Conservation (phyloP, 2,888 invertebrate genomes). For the Nebria brevicollis region DNA sequence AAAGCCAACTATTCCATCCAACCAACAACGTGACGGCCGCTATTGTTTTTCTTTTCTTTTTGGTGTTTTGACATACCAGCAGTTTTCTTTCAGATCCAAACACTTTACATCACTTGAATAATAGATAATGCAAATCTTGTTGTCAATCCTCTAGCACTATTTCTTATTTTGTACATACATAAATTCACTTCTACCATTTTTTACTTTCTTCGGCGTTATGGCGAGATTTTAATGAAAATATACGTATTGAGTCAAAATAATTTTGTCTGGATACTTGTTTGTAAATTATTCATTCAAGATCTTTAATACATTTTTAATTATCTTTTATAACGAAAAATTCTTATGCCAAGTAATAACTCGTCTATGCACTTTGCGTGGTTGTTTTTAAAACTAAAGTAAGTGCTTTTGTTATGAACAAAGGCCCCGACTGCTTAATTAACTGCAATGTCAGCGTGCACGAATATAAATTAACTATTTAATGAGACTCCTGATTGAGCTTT, state of each 20-base stretch:
- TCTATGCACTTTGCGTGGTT: neutral
- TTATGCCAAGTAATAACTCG: neutral
- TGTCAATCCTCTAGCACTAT: neutral
- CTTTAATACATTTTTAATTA: too few species aligned
- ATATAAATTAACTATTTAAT: slow-evolving; percentile 44
- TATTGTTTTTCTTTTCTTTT: slow-evolving; percentile 30
- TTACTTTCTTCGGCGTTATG: neutral
- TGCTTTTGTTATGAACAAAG: slow-evolving; percentile 8
- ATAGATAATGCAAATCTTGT: neutral
- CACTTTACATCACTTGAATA: slow-evolving; percentile 9
- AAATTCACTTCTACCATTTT: neutral
- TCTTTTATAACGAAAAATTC: too few species aligned
- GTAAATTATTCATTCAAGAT: too few species aligned
- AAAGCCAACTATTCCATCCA: slow-evolving; percentile 30
- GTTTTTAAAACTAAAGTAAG: neutral
- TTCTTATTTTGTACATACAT: neutral
- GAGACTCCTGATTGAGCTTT: slow-evolving; percentile 36
- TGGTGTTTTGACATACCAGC: slow-evolving; percentile 30
- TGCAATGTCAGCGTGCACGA: slow-evolving; percentile 23
- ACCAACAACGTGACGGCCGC: slow-evolving; percentile 4
- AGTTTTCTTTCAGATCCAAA: slow-evolving; percentile 34
- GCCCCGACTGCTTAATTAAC: slow-evolving; percentile 26
- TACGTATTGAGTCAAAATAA: too few species aligned
- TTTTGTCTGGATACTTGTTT: too few species aligned
- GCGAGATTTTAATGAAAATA: too few species aligned